A percentile compares a stretch with the other conserved stretches of the same genome.
These are phyloP conservation scores for Plebejus melissa DNA, from an alignment of 2,888 invertebrate genomes.

Conservation along the genomic window DNA sequence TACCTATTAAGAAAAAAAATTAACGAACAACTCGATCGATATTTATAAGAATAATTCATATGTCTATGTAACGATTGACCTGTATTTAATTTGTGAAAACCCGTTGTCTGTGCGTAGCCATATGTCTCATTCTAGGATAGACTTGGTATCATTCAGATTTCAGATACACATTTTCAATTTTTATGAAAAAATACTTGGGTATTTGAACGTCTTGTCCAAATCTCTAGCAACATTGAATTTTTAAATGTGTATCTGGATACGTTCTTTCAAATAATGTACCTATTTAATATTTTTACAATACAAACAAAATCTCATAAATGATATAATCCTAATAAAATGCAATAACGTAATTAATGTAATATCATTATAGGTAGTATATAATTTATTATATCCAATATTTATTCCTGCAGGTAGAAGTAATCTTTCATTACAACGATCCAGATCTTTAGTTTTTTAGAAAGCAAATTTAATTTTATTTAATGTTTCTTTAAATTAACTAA, in stretches of 20 bases:
- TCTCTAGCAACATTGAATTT: background rate
- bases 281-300: slow-evolving; percentile 25
- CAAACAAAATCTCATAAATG: background rate
- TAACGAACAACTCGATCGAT: slow-evolving; percentile 67
- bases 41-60: slow-evolving; percentile 66
- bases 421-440: background rate
- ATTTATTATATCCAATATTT: slow-evolving; percentile 6
- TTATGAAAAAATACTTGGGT: background rate
- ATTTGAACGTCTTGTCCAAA: background rate
- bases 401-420: slow-evolving; percentile 12
- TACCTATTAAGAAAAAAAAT: slow-evolving; percentile 69
- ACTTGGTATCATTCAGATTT: slow-evolving; percentile 32
- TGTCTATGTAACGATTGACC: slow-evolving; percentile 51
- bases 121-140: slow-evolving; percentile 32
- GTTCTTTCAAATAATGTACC: slow-evolving; percentile 1
- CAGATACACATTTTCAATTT: slow-evolving; percentile 31
- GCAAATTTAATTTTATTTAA: too few species aligned
- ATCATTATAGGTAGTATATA: background rate
- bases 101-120: slow-evolving; percentile 33
- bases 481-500: background rate
- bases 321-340: slow-evolving; percentile 23
- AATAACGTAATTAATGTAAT: slow-evolving; percentile 20
- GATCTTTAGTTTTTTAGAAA: background rate
- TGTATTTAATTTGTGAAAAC: slow-evolving; percentile 37
- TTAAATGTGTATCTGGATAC: slow-evolving; percentile 19